Evolutionary conservation across 2,888 invertebrate species (phyloP).

Genomic region (Cataglyphis albicans): DNA sequence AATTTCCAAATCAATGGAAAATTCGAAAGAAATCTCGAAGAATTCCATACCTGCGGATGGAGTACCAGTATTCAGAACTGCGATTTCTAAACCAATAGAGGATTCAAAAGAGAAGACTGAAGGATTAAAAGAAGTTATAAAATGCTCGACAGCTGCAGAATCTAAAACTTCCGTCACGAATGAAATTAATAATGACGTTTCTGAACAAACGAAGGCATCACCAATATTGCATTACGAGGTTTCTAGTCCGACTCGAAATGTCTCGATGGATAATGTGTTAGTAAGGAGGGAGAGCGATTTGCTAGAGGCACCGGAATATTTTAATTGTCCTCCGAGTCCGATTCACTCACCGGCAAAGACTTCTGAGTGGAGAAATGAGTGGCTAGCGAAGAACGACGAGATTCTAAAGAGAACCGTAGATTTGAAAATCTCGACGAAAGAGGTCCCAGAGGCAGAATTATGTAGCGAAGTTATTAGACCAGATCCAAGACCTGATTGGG

Average conservation of each 20-base stretch:
- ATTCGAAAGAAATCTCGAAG: constrained; percentile 25
- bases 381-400: constrained; percentile 84
- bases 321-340: constrained; percentile 75
- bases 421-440: constrained; percentile 63
- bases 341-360: constrained; percentile 81
- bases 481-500: constrained; percentile 83
- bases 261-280: constrained; percentile 74
- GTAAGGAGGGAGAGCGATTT: constrained; percentile 72
- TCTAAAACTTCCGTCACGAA: constrained; percentile 23
- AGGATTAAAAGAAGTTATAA: constrained; percentile 4
- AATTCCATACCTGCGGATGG: constrained; percentile 56
- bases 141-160: not conserved
- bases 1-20: constrained; percentile 12
- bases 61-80: constrained; percentile 11
- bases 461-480: constrained; percentile 71
- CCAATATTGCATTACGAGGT: constrained; percentile 12
- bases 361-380: constrained; percentile 83
- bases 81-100: constrained; percentile 11
- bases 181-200: not conserved
- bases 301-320: constrained; percentile 76
- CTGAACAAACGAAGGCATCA: constrained; percentile 7
- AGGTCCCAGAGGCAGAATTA: constrained; percentile 64
- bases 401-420: constrained; percentile 80
- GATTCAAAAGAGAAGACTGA: not conserved
- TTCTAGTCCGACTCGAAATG: constrained; percentile 77